Evolutionary conservation across 2,797 vertebrate species (phyloP).

Genomic region (Novumbra hubbsi): DNA sequence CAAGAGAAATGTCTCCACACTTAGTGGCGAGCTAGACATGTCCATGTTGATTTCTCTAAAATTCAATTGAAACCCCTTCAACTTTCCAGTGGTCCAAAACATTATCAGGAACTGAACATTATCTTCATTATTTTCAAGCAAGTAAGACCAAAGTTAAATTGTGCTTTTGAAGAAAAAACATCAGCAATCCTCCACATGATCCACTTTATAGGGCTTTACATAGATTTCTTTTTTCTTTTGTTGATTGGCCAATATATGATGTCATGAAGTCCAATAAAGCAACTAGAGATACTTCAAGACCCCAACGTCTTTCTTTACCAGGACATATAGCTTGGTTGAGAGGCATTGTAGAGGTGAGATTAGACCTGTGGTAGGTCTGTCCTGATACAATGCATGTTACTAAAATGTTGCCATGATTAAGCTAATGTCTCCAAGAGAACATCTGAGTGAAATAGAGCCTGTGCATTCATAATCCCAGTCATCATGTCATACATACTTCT

Average conservation of each 20-base stretch:
- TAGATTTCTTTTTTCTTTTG: background rate
- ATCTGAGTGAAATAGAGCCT: background rate
- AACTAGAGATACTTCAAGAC: conserved; percentile 21
- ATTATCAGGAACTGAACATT: background rate
- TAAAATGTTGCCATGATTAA: background rate
- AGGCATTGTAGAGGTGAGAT: background rate
- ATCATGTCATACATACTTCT: conserved; percentile 28
- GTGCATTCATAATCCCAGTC: background rate
- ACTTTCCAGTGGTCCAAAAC: background rate
- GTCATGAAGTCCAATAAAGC: conserved; percentile 22
- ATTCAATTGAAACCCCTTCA: background rate
- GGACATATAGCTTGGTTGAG: background rate
- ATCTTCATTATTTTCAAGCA: conserved; percentile 17
- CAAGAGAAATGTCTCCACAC: background rate
- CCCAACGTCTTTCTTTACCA: conserved; percentile 18
- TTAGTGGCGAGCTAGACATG: background rate
- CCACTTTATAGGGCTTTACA: conserved; percentile 2
- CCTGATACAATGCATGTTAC: background rate
- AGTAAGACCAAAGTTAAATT: conserved; percentile 57
- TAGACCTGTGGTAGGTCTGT: background rate
- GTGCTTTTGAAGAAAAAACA: conserved; percentile 9
- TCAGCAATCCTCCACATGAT: background rate
- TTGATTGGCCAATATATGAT: conserved; percentile 2
- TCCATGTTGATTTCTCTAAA: background rate
- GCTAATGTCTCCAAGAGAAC: background rate